Percentiles rank a stretch among this genome's conserved stretches.
Conservation (phyloP, 1,140 invertebrate species). For the Adelges cooleyi region DNA sequence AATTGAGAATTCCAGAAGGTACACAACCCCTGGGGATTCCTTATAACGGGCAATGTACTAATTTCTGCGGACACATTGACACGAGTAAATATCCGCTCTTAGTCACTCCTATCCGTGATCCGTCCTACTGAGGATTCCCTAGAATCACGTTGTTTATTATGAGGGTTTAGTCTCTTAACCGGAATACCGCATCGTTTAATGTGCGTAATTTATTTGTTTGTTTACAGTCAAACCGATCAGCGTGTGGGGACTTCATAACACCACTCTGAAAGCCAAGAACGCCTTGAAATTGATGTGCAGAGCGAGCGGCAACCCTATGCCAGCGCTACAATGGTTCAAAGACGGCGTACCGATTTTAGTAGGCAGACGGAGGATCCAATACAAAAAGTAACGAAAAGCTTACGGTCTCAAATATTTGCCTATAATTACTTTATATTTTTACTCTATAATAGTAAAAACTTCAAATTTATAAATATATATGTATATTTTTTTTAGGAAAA, state of each 20-base stretch:
- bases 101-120: too few species aligned
- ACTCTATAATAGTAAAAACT: background rate
- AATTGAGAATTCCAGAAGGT: too few species aligned
- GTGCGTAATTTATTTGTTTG: background rate
- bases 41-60: too few species aligned
- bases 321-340: conserved; percentile 37
- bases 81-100: too few species aligned
- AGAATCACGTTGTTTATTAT: too few species aligned
- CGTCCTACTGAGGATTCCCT: too few species aligned
- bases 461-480: background rate
- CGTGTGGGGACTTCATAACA: conserved; percentile 36
- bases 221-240: conserved; percentile 35
- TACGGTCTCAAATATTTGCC: background rate
- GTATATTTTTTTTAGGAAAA: conserved; percentile 45
- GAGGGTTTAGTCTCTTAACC: too few species aligned
- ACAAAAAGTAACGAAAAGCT: conserved; percentile 35
- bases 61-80: too few species aligned
- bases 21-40: too few species aligned
- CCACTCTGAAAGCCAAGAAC: conserved; percentile 33
- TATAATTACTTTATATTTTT: background rate
- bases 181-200: background rate
- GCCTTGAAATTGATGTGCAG: conserved; percentile 36
- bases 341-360: conserved; percentile 35
- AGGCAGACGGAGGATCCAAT: conserved; percentile 36
- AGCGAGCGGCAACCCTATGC: conserved; percentile 37